A percentile compares a stretch with the other conserved stretches of the same genome.
Conservation (phyloP, 2,888 invertebrate species). For the Andrena haemorrhoa region DNA sequence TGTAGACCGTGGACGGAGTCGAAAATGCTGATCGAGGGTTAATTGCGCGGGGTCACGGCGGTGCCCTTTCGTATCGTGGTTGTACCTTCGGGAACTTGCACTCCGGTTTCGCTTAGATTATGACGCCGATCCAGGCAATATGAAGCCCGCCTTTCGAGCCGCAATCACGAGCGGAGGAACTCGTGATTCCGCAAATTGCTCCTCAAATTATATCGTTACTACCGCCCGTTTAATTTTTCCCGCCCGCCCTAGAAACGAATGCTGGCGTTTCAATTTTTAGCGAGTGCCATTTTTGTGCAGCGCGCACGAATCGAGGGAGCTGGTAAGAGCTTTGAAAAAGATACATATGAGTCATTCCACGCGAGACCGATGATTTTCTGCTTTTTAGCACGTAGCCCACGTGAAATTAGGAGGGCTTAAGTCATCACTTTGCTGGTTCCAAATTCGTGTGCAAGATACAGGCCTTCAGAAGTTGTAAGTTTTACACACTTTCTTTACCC, state of each 20-base stretch:
- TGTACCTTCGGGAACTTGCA: constrained; percentile 36
- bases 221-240: constrained; percentile 36
- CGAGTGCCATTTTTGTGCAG: constrained; percentile 16
- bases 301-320: neutral
- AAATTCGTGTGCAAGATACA: too few species aligned
- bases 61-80: constrained; percentile 55
- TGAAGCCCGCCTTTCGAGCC: constrained; percentile 52
- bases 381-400: too few species aligned
- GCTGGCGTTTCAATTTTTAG: neutral
- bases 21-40: constrained; percentile 68
- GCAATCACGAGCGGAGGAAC: constrained; percentile 51
- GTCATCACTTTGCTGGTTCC: too few species aligned
- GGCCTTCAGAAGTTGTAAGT: too few species aligned
- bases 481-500: too few species aligned
- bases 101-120: constrained; percentile 56
- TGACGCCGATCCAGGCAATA: constrained; percentile 61
- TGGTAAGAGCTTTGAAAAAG: too few species aligned
- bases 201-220: constrained; percentile 55
- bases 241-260: neutral
- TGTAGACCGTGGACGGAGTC: constrained; percentile 47
- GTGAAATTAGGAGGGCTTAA: too few species aligned
- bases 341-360: too few species aligned
- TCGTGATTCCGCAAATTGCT: constrained; percentile 72
- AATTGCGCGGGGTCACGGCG: constrained; percentile 67
- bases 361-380: too few species aligned